Conservation (phyloP, 2,113 vertebrate genomes). For the Otis tarda region DNA sequence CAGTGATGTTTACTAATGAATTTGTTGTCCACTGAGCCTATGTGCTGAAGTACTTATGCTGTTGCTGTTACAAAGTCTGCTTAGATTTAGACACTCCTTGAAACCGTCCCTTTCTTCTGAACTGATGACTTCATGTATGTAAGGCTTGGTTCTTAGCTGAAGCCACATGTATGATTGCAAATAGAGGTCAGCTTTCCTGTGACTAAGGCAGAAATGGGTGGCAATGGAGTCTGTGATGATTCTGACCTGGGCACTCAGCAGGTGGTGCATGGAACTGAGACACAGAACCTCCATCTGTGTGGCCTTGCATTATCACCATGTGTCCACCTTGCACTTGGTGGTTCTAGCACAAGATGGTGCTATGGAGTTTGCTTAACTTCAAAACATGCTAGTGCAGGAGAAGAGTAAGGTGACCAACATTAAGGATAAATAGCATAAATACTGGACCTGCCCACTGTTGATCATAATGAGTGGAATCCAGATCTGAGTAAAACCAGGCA, state of each 20-base stretch:
- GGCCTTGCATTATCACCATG: neutral
- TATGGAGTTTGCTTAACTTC: neutral
- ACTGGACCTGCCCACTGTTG: neutral
- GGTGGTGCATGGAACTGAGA: neutral
- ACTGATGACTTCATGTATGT: fast-evolving
- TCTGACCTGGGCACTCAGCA: neutral
- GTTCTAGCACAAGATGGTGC: conserved; percentile 62
- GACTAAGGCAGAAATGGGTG: neutral
- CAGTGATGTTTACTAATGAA: neutral
- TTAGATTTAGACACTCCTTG: neutral
- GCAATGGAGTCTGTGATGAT: neutral
- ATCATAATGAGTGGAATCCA: fast-evolving
- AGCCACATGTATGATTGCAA: neutral
- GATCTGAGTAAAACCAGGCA: neutral
- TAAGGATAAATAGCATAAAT: neutral
- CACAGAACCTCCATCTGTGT: neutral
- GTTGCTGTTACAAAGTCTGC: neutral
- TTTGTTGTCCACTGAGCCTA: neutral
- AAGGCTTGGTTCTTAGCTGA: neutral
- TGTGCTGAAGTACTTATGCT: neutral
- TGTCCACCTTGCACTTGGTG: neutral
- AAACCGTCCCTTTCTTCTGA: neutral
- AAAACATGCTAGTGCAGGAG: neutral
- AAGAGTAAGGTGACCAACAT: neutral
- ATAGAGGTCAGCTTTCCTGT: no score